Conservation (phyloP, 2,113 vertebrate species). For the Solea senegalensis region DNA sequence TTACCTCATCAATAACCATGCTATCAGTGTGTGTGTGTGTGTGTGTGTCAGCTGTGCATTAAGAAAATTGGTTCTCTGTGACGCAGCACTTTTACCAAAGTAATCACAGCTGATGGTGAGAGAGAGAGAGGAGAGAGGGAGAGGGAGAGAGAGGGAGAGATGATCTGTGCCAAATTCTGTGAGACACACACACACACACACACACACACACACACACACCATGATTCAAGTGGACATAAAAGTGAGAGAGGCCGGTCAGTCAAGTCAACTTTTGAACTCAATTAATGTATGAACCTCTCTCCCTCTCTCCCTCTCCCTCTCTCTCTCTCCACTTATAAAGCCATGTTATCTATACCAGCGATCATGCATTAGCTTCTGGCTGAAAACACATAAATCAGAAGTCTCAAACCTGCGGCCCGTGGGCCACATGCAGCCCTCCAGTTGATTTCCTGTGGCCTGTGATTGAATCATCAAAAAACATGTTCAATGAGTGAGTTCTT, state of each 20-base stretch:
- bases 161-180: conserved; percentile 72
- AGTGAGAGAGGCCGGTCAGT: conserved; percentile 54
- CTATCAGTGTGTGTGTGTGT: conserved; percentile 44
- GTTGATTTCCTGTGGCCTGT: too few relatives aligned
- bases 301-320: conserved; percentile 15
- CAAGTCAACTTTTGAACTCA: conserved; percentile 81
- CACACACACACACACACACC: conserved; percentile 39
- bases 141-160: conserved; percentile 46
- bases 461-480: too few relatives aligned
- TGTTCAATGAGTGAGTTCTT: too few relatives aligned
- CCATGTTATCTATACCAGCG: conserved; percentile 13
- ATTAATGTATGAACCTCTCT: conserved; percentile 51
- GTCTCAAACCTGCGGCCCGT: too few relatives aligned
- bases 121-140: conserved; percentile 61
- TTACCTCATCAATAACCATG: conserved; percentile 83
- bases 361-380: background rate
- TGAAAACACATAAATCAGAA: too few relatives aligned
- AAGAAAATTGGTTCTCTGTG: conserved; percentile 81
- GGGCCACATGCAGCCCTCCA: too few relatives aligned
- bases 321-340: background rate
- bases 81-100: conserved; percentile 75
- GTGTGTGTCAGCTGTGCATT: conserved; percentile 71
- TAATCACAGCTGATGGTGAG: conserved; percentile 78
- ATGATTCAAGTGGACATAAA: conserved; percentile 79
- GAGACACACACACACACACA: conserved; percentile 58